Conservation (phyloP, 2,888 invertebrate species). For the Aproaerema taeniolella region DNA sequence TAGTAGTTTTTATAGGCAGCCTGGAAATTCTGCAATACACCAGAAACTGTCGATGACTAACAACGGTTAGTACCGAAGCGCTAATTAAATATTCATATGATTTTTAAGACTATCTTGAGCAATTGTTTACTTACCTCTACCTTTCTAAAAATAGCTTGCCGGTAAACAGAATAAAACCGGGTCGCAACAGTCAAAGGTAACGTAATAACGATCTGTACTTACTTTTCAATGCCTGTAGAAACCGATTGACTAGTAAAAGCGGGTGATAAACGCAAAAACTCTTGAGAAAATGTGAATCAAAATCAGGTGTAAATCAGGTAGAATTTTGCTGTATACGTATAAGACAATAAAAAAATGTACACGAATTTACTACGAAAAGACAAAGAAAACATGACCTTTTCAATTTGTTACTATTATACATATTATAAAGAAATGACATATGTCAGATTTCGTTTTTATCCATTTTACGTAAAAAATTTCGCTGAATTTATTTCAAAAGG, state of each 20-base stretch:
- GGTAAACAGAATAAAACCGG: neutral
- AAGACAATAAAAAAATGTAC: no score
- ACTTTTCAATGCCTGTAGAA: constrained; percentile 19
- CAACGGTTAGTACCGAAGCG: neutral
- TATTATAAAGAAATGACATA: constrained; percentile 25
- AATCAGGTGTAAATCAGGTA: no score
- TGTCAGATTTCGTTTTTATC: constrained; percentile 29
- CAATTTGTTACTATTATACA: no score
- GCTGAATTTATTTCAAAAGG: no score
- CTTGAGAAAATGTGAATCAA: constrained; percentile 24
- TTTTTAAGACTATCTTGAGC: constrained; percentile 22
- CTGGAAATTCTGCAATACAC: no score
- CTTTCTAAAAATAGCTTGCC: constrained; percentile 14
- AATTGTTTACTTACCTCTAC: constrained; percentile 27
- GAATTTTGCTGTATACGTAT: no score
- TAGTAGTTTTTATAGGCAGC: no score
- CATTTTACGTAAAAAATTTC: no score
- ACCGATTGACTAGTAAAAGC: constrained; percentile 16
- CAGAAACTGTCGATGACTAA: no score
- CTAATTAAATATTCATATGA: neutral
- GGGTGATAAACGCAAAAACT: constrained; percentile 20
- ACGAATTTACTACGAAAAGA: no score
- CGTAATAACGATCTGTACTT: neutral
- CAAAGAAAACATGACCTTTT: no score
- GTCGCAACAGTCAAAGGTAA: neutral